phyloP scores from a whole-genome alignment of 2,113 vertebrate genomes.

The Pelodiscus sinensis region DNA sequence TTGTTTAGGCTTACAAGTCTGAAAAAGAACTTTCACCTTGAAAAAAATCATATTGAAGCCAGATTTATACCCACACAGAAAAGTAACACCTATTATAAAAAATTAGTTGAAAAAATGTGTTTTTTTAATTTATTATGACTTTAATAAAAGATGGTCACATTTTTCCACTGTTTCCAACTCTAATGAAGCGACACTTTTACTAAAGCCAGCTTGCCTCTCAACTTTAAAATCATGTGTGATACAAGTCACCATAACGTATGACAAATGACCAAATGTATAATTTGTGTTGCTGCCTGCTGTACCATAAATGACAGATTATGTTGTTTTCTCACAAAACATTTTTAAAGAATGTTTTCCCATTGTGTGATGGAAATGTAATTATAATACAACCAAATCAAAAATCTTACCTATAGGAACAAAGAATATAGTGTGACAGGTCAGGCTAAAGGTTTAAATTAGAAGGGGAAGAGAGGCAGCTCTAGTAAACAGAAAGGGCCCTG shows the following conservation, averaged over 20 bases:
- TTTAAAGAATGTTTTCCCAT: background rate
- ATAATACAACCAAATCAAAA: too few relatives aligned
- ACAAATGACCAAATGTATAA: background rate
- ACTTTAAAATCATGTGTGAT: background rate
- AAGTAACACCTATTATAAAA: background rate
- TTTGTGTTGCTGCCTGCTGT: background rate
- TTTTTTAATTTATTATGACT: background rate
- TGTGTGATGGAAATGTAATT: background rate
- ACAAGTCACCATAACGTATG: accelerated
- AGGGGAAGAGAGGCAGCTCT: too few relatives aligned
- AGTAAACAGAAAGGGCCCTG: too few relatives aligned
- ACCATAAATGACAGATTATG: background rate
- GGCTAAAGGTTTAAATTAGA: too few relatives aligned
- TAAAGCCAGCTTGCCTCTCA: background rate
- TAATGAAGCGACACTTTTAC: background rate
- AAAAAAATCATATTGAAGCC: background rate
- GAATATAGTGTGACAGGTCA: background rate
- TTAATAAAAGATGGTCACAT: background rate
- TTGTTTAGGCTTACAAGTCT: background rate
- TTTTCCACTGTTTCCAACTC: background rate
- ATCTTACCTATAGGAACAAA: background rate
- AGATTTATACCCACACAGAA: background rate
- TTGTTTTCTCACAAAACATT: background rate
- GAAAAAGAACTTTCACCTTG: background rate
- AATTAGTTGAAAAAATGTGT: background rate